These are phyloP conservation scores for Heliconius erato DNA, from an alignment of 2,888 invertebrate genomes.

Conservation along the genomic window DNA sequence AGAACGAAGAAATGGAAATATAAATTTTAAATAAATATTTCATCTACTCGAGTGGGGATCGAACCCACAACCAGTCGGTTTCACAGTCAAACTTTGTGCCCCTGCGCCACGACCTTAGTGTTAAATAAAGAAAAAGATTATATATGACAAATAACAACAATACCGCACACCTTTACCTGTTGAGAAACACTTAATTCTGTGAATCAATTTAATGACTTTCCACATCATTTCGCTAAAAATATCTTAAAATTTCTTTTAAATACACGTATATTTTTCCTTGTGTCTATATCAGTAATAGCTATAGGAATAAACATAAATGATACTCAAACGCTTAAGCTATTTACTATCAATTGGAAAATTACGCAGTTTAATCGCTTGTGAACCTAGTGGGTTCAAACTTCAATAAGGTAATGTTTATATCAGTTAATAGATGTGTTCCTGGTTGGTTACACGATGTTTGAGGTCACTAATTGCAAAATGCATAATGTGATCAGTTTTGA, in stretches of 20 bases:
- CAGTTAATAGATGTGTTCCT: neutral
- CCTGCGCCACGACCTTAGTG: too few relatives aligned
- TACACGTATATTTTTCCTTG: constrained; percentile 2
- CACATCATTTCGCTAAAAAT: neutral
- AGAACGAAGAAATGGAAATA: too few relatives aligned
- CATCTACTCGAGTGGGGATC: too few relatives aligned
- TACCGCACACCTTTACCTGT: neutral
- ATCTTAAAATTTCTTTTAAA: neutral
- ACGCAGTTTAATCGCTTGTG: neutral
- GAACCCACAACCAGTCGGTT: too few relatives aligned
- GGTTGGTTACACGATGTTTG: neutral
- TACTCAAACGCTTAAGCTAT: neutral
- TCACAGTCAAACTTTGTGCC: too few relatives aligned
- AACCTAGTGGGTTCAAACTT: neutral
- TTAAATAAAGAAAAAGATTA: too few relatives aligned
- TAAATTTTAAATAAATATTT: too few relatives aligned
- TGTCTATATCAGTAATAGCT: neutral
- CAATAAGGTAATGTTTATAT: neutral
- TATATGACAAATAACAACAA: too few relatives aligned
- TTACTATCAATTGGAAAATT: constrained; percentile 22
- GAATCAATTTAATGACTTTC: neutral
- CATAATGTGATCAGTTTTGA: neutral
- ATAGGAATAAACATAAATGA: neutral
- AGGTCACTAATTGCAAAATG: neutral
- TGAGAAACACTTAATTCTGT: neutral